Conservation (phyloP, 2,888 invertebrate genomes). For the Polyploca ridens region DNA sequence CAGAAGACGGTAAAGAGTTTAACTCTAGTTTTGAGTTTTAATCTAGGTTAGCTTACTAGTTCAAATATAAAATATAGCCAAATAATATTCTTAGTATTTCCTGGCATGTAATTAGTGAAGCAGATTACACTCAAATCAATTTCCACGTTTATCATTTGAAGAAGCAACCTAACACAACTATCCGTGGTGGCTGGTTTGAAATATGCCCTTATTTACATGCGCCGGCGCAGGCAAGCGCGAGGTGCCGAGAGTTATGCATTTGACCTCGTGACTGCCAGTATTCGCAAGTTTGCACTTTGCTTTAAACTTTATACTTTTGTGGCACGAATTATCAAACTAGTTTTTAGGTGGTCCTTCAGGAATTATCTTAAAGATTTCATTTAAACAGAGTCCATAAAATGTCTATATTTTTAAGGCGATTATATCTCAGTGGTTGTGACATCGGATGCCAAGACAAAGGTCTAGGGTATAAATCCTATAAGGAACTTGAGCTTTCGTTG, state of each 20-base stretch:
- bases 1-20: too few relatives aligned
- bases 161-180: slow-evolving; percentile 45
- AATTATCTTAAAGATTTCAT: neutral
- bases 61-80: too few relatives aligned
- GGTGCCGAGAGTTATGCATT: slow-evolving; percentile 66
- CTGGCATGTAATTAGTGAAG: too few relatives aligned
- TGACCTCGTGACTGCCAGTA: slow-evolving; percentile 53
- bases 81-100: too few relatives aligned
- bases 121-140: neutral
- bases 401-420: too few relatives aligned
- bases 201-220: slow-evolving; percentile 72
- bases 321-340: slow-evolving; percentile 12
- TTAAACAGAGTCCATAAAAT: too few relatives aligned
- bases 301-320: slow-evolving; percentile 27
- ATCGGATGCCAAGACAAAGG: too few relatives aligned
- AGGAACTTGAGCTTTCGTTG: too few relatives aligned
- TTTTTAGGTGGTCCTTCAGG: neutral
- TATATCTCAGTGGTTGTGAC: too few relatives aligned
- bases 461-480: too few relatives aligned
- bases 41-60: too few relatives aligned
- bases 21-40: too few relatives aligned
- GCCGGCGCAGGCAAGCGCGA: slow-evolving; percentile 40
- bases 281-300: slow-evolving; percentile 32
- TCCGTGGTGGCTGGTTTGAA: slow-evolving; percentile 47
- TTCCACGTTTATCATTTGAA: slow-evolving; percentile 31